These are phyloP conservation scores for Agrotis segetum DNA, from an alignment of 2,888 invertebrate species.

Conservation along the genomic window DNA sequence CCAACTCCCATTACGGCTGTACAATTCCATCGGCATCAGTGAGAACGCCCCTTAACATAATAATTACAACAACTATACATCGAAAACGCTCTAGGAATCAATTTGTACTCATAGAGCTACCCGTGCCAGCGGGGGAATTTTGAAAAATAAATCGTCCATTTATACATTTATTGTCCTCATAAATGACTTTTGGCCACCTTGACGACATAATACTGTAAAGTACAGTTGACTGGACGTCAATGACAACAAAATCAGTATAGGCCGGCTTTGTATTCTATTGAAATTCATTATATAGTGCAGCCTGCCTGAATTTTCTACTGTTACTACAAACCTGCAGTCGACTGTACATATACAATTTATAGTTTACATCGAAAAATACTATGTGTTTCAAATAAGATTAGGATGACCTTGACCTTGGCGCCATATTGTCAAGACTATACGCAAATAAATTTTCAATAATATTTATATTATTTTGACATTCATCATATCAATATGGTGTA, in stretches of 20 bases:
- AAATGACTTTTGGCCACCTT: conserved; percentile 3
- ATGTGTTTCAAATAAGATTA: no score
- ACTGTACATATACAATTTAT: background rate
- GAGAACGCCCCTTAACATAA: conserved; percentile 5
- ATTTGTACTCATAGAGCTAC: conserved; percentile 45
- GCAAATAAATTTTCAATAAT: no score
- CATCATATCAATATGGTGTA: no score
- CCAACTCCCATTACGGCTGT: background rate
- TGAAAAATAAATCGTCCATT: conserved; percentile 33
- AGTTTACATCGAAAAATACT: conserved; percentile 7
- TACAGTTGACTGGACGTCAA: background rate
- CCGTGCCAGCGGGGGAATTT: conserved; percentile 58
- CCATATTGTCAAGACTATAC: no score
- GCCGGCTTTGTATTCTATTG: background rate
- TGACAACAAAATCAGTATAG: background rate
- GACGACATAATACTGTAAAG: background rate
- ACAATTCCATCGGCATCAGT: background rate
- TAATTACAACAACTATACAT: conserved; percentile 23
- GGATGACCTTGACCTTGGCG: no score
- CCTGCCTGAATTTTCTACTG: background rate
- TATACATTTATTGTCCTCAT: conserved; percentile 13
- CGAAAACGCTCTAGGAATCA: conserved; percentile 31
- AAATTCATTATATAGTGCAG: background rate
- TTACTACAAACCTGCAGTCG: background rate
- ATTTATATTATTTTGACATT: no score